Conservation (phyloP, 2,113 vertebrate genomes). For the Amphiprion percula region DNA sequence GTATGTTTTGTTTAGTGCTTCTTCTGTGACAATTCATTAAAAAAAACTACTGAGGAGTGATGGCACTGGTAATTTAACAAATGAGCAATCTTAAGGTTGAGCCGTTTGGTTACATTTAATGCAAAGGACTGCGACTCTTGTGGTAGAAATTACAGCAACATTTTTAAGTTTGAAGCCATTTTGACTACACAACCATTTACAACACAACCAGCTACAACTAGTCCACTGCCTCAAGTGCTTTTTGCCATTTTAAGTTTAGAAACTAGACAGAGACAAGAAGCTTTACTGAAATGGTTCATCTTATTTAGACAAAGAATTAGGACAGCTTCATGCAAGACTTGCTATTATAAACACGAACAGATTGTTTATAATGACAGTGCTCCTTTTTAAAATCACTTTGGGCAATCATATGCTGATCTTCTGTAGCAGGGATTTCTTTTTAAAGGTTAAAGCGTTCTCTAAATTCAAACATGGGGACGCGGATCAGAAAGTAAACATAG, state of each 20-base stretch:
- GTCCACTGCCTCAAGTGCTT: background rate
- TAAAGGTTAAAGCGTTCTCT: constrained; percentile 11
- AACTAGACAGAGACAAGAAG: background rate
- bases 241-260: background rate
- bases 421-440: background rate
- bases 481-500: background rate
- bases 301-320: constrained; percentile 6
- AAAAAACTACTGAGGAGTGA: background rate
- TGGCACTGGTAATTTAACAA: background rate
- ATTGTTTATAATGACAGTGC: background rate
- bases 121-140: too few species aligned
- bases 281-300: background rate
- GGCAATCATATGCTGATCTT: background rate
- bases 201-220: background rate
- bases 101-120: background rate
- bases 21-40: background rate
- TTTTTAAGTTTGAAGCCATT: background rate
- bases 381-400: background rate
- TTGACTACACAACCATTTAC: background rate
- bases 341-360: background rate
- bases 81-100: background rate
- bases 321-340: background rate
- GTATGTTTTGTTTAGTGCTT: too few species aligned
- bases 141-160: background rate
- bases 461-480: background rate